These are phyloP conservation scores for Anguilla pacifica DNA, from an alignment of 2,797 vertebrate genomes.

Conservation along the genomic window DNA sequence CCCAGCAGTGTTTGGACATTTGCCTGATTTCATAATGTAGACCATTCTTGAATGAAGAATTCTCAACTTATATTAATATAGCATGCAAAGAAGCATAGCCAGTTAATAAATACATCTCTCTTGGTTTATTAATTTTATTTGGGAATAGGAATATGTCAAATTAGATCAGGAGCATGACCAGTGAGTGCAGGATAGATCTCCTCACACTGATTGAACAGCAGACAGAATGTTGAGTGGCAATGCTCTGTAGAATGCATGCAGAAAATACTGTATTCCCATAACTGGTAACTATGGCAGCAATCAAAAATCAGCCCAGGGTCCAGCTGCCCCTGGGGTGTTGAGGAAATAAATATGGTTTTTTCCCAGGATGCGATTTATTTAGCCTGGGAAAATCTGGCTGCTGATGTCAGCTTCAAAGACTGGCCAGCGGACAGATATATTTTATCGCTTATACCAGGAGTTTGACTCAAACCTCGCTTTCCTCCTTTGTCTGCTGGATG, in stretches of 20 bases:
- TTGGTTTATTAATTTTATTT: not conserved
- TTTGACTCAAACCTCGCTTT: not conserved
- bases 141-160: not conserved
- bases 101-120: not conserved
- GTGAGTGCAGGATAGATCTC: not conserved
- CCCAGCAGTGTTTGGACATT: not conserved
- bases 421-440: constrained; percentile 56
- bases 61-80: not conserved
- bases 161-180: not conserved
- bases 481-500: not conserved
- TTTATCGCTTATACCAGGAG: constrained; percentile 7
- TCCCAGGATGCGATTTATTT: constrained; percentile 6
- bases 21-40: not conserved
- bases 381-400: constrained; percentile 19
- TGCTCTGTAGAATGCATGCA: not conserved
- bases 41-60: not conserved
- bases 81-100: not conserved
- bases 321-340: not conserved
- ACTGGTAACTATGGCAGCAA: constrained; percentile 8
- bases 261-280: not conserved
- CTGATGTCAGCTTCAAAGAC: constrained; percentile 59
- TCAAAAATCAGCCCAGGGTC: not conserved
- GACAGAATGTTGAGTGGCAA: not conserved
- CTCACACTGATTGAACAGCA: not conserved
- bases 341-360: not conserved